Base-by-base conservation (phyloP, 1,140 invertebrate genomes). In the Leptopilina boulardi region DNA sequence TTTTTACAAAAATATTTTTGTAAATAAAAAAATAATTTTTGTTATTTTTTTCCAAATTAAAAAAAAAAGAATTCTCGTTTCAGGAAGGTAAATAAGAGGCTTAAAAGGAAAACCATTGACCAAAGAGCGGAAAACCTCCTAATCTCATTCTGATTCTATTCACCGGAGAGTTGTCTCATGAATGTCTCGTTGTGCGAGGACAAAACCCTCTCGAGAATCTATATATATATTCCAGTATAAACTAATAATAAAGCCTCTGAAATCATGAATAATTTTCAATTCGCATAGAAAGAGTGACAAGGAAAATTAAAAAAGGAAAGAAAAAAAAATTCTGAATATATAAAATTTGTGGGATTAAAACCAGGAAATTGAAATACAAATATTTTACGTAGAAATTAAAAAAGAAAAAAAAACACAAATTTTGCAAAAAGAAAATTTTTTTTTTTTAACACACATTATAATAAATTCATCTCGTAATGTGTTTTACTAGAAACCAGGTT, bases 141-240 rank as follows among this genome's bases (percentile, higher is more conserved):
- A 51, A 51, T 47, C 44, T 47, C 44, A 47, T 47, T 47, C 44
- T 15, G 44, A 47, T 51, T 51, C 47, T 51, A 18, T 51, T 51
- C 47, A 51, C 47, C 5, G 18, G 13, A 51, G n/a, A 51, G 18
- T 51, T 51, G 47, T 51, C 47, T 51, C 47, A 51, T 51, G 47
- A 51, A 51, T 51, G 47, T 51, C 47, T 51, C 47, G 47, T 51
- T 51, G 47, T 51, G 47, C 18, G 47, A 51, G 18, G 47, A 51
- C 47, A 18, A 51, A 51, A 18, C 47, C 47, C 47, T 18, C n/a
- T 51, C 47, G 47, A 51, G 47, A 51, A 51, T 51, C 4, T 6
- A 38, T 38, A 38, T 38, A 38, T 18, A 51, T 51, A 51, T 51
- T 51, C 13, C 47, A 51, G 18, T 51, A 51, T 51, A 51, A 51